Evolutionary conservation across 2,113 vertebrate genomes (phyloP).

Genomic region (Lepus europaeus): DNA sequence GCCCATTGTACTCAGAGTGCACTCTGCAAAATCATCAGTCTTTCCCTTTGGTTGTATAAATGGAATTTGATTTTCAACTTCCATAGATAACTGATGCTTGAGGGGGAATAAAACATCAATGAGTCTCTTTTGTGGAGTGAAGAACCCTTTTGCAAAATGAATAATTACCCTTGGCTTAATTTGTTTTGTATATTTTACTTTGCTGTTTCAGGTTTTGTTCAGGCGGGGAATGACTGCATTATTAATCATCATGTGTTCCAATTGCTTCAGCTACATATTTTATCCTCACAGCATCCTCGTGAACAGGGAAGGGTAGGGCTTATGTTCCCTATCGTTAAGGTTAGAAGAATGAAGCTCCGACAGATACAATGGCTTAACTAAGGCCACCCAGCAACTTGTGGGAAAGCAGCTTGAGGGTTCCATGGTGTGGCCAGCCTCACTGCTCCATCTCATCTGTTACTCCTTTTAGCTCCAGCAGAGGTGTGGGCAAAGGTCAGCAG

Average conservation of each 20-base stretch:
- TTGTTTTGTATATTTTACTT: slow-evolving; percentile 72
- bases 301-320: neutral
- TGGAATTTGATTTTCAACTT: slow-evolving; percentile 46
- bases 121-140: slow-evolving; percentile 30
- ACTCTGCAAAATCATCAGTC: neutral
- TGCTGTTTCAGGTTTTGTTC: slow-evolving; percentile 56
- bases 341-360: neutral
- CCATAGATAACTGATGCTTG: slow-evolving; percentile 37
- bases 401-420: neutral
- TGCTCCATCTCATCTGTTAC: neutral
- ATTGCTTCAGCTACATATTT: slow-evolving; percentile 1
- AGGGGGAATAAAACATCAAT: neutral
- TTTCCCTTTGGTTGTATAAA: slow-evolving; percentile 50
- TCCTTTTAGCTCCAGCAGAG: neutral
- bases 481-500: neutral
- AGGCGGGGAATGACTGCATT: neutral
- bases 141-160: slow-evolving; percentile 70
- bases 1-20: neutral
- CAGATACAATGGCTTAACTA: neutral
- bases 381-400: neutral
- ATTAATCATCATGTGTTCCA: slow-evolving; percentile 41
- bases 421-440: fast-evolving
- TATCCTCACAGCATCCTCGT: neutral
- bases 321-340: neutral
- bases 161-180: slow-evolving; percentile 61